Evolutionary conservation across 1,140 invertebrate genomes (phyloP).

Genomic region (Galleria mellonella): DNA sequence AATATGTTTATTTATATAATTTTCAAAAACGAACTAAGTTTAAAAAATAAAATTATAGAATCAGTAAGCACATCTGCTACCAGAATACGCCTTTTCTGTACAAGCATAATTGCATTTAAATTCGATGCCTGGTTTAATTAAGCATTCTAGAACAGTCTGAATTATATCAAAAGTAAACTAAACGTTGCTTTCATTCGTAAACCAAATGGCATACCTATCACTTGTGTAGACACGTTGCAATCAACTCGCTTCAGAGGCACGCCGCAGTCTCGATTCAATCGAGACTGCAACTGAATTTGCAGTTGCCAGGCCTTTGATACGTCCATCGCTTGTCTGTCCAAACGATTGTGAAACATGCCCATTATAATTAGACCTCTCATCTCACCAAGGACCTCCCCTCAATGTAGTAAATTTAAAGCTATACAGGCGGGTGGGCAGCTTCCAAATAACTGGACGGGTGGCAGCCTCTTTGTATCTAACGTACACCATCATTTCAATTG

Average conservation of each 20-base stretch:
- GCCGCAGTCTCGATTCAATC: slow-evolving; percentile 68
- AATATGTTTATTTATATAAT: no score
- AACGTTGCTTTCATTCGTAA: slow-evolving; percentile 24
- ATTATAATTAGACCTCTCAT: slow-evolving; percentile 30
- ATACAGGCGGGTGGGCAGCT: slow-evolving; percentile 22
- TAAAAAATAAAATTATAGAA: no score
- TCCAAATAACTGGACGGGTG: slow-evolving; percentile 17
- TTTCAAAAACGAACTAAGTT: no score
- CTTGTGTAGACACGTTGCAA: slow-evolving; percentile 57
- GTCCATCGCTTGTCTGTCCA: slow-evolving; percentile 70
- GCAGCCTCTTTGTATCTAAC: slow-evolving; percentile 42
- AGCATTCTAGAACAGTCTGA: no score
- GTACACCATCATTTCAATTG: slow-evolving; percentile 65
- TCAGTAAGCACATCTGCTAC: no score
- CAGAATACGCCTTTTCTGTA: no score
- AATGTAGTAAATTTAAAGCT: slow-evolving; percentile 17
- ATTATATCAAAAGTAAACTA: no score
- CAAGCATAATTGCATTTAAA: no score
- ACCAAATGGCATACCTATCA: slow-evolving; percentile 39
- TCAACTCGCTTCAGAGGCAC: slow-evolving; percentile 51
- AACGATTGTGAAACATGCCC: slow-evolving; percentile 53
- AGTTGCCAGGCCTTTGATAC: slow-evolving; percentile 64
- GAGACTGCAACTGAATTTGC: slow-evolving; percentile 66
- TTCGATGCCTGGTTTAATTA: no score
- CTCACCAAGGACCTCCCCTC: slow-evolving; percentile 21